Base-by-base conservation (phyloP, 1,140 invertebrate species). In the Berghia stephanieae region DNA sequence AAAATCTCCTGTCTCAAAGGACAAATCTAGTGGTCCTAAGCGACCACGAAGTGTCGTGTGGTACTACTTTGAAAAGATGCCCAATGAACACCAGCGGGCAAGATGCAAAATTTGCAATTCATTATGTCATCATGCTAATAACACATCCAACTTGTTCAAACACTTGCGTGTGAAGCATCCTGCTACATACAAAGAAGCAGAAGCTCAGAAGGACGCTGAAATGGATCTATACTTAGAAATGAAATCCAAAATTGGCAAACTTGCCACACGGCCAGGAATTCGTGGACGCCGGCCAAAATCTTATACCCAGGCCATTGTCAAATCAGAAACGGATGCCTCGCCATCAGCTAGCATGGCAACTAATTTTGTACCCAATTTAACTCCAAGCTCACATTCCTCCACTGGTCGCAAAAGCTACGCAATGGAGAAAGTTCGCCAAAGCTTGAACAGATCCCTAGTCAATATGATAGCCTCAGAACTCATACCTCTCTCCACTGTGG, bases 31-130 rank as follows among this genome's bases (percentile, higher is more conserved):
- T n/a, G 46, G 70, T 3, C 70, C 46, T 21, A 72, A 55, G 31
- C 10, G 46, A 1, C 70, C 70, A 34, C 70, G 70, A 4, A 72
- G 70, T 72, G 70, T 72, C 10, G 46, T 72, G 24, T 72, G 70
- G 70, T 72, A 72, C 40, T 72, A 72, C 21, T 72, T 72, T 72
- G 70, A 72, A 38, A 72, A 72, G 38, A 13, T 72, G 16, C 40
- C 27, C 13, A 70, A 70, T 70, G 70, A 72, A n/a, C 31, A 44
- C 31, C 70, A 72, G 46, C 31, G 46, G 42, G 70, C 70, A 18
- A 72, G 31, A 38, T 72, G 70, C 34, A 52, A 36, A 46, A 72
- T 72, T 1, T 72, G 70, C 40, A 34, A 16, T 16, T 44, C 70
- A 16, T 52, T 36, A 6, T 72, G 70, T 36, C 70, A 72, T 38